phyloP scores from a whole-genome alignment of 2,797 vertebrate genomes.

The Loris lydekkerianus region DNA sequence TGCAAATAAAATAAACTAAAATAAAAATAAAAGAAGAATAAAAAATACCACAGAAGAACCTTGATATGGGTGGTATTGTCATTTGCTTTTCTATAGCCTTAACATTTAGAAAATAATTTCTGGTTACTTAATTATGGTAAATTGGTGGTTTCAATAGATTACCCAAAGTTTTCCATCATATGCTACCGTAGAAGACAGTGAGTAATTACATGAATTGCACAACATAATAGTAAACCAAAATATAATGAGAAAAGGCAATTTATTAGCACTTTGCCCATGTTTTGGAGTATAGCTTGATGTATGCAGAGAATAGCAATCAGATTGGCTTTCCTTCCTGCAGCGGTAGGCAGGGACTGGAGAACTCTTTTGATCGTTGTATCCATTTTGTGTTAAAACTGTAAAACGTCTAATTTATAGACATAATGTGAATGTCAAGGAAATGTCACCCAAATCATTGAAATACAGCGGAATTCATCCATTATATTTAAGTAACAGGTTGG shows the following conservation, averaged over 20 bases:
- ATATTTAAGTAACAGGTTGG: slow-evolving; percentile 83
- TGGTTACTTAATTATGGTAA: slow-evolving; percentile 66
- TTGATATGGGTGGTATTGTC: background rate
- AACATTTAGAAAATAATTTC: slow-evolving; percentile 77
- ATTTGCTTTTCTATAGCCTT: slow-evolving; percentile 32
- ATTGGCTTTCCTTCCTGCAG: slow-evolving; percentile 55
- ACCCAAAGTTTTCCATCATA: slow-evolving; percentile 71
- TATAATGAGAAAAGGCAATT: slow-evolving; percentile 75
- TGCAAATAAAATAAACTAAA: background rate
- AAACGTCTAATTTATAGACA: slow-evolving; percentile 83
- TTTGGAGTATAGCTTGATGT: slow-evolving; percentile 27
- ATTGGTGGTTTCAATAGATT: slow-evolving; percentile 75
- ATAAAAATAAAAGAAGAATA: background rate
- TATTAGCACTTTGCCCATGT: slow-evolving; percentile 36
- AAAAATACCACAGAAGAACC: background rate
- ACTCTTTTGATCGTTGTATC: slow-evolving; percentile 83
- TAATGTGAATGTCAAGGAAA: slow-evolving; percentile 84
- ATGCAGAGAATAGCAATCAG: slow-evolving; percentile 66
- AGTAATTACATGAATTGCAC: slow-evolving; percentile 69
- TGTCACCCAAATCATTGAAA: slow-evolving; percentile 84
- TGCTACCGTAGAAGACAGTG: slow-evolving; percentile 70
- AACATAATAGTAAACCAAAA: slow-evolving; percentile 71
- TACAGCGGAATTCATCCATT: slow-evolving; percentile 76
- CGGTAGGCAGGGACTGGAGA: slow-evolving; percentile 60
- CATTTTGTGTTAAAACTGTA: slow-evolving; percentile 81